Percentiles rank a stretch among this genome's conserved stretches.
Conservation (phyloP, 2,888 invertebrate genomes). For the Athrips mouffetella region DNA sequence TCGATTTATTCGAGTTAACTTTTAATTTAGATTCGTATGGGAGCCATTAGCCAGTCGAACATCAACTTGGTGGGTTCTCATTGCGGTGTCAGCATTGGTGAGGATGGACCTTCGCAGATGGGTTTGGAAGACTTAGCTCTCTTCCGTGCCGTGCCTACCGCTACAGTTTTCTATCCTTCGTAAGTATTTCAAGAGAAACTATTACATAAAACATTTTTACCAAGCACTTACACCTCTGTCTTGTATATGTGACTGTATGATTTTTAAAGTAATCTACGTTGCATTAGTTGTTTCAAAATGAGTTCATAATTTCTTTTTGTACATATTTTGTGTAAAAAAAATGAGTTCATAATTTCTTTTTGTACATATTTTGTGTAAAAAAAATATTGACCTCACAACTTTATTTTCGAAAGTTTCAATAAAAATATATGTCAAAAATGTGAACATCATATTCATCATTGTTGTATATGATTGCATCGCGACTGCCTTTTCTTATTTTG, state of each 20-base stretch:
- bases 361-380: not conserved
- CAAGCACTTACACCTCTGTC: not conserved
- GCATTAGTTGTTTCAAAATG: too few species aligned
- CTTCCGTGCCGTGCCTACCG: slow-evolving; percentile 93
- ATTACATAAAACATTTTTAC: not conserved
- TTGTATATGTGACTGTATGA: not conserved
- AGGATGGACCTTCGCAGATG: slow-evolving; percentile 99
- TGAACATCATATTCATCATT: too few species aligned
- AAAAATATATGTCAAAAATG: too few species aligned
- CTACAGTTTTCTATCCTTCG: slow-evolving; percentile 84
- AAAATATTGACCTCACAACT: not conserved
- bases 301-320: not conserved
- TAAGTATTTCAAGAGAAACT: slow-evolving; percentile 41
- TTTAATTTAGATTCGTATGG: slow-evolving; percentile 92
- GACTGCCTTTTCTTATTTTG: too few species aligned
- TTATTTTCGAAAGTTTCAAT: too few species aligned
- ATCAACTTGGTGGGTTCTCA: slow-evolving; percentile 98
- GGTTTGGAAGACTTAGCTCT: slow-evolving; percentile 98
- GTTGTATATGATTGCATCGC: too few species aligned
- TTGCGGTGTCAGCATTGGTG: slow-evolving; percentile 98
- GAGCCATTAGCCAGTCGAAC: slow-evolving; percentile 98
- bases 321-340: not conserved
- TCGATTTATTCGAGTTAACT: not conserved
- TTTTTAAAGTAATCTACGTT: not conserved
- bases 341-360: not conserved